These are phyloP conservation scores for Cherax quadricarinatus DNA, from an alignment of 1,140 invertebrate species.

Conservation along the genomic window DNA sequence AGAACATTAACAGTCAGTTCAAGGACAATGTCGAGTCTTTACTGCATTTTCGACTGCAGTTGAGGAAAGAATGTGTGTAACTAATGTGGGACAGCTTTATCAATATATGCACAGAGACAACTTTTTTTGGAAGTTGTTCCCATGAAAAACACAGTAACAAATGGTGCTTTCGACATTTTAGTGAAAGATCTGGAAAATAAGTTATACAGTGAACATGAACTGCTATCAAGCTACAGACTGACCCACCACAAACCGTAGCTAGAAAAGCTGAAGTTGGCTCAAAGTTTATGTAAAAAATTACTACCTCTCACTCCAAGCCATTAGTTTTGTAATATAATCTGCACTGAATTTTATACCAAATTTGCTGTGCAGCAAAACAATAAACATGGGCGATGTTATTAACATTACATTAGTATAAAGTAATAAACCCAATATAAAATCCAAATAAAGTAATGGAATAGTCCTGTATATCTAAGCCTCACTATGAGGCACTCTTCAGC, in stretches of 20 bases:
- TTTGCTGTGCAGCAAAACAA: background rate
- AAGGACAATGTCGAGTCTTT: conserved; percentile 21
- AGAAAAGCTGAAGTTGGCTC: conserved; percentile 3
- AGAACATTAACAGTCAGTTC: conserved; percentile 1
- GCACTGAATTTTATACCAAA: background rate
- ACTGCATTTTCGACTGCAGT: conserved; percentile 16
- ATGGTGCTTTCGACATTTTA: background rate
- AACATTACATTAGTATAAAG: too few relatives aligned
- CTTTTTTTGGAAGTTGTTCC: background rate
- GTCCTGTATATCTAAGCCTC: too few relatives aligned
- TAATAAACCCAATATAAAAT: too few relatives aligned
- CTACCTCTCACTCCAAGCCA: background rate
- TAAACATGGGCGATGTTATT: background rate
- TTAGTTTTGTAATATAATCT: background rate
- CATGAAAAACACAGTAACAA: background rate
- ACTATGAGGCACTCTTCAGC: too few relatives aligned
- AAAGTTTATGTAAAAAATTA: conserved; percentile 4
- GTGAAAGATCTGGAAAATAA: background rate
- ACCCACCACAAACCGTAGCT: background rate
- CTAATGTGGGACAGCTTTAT: too few relatives aligned
- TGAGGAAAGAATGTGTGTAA: background rate
- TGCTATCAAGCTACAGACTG: background rate
- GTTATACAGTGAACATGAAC: background rate
- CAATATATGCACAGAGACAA: background rate
- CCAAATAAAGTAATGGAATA: too few relatives aligned